Evolutionary conservation across 1,140 invertebrate species (phyloP), one percentile per base, ranked within the genome.

Genomic region (Magallana angulata): DNA sequence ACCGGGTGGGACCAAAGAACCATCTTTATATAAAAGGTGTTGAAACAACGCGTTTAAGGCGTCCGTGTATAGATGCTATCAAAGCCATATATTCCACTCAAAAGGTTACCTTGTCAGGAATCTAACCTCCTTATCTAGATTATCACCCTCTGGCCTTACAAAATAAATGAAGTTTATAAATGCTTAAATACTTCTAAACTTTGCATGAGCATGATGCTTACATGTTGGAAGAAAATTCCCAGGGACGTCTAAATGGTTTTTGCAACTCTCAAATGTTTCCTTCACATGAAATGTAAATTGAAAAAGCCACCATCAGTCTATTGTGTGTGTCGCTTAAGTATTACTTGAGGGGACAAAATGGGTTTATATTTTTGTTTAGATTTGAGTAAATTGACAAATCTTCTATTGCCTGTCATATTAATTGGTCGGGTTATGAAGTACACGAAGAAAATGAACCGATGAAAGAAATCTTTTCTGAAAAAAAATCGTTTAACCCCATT

Each of bases 241-340:
- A 71, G 68, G 68, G 68, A 71, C 36, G 68, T 24, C 18, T 30
- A 30, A 71, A 71, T 71, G 68, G 68, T 71, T 71, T 71, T 71
- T 30, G 68, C 68, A 71, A 24, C 68, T 71, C 30, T 5, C 2
- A 71, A 71, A 71, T 71, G 68, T 71, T 71, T 71, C 18, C 68
- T 71, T 71, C 68, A 71, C 68, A 71, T 71, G 68, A 71, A 71
- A 71, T 71, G 68, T 71, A 71, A 48, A 71, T 71, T 71, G 68
- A 71, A 71, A 71, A 71, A 18, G 36, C 68, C 68, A 24, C 68
- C 18, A 11, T 71, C 9, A 71, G 30, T 11, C 68, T 30, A 71
- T 71, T 71, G 68, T 71, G 68, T 71, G 24, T 8, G 12, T 11
- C 11, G 18, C 24, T 71, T 48, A 71, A 71, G 68, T 71, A 71